Evolutionary conservation across 2,888 invertebrate species (phyloP), one percentile per base, ranked within the genome.

Genomic region (Syritta pipiens): DNA sequence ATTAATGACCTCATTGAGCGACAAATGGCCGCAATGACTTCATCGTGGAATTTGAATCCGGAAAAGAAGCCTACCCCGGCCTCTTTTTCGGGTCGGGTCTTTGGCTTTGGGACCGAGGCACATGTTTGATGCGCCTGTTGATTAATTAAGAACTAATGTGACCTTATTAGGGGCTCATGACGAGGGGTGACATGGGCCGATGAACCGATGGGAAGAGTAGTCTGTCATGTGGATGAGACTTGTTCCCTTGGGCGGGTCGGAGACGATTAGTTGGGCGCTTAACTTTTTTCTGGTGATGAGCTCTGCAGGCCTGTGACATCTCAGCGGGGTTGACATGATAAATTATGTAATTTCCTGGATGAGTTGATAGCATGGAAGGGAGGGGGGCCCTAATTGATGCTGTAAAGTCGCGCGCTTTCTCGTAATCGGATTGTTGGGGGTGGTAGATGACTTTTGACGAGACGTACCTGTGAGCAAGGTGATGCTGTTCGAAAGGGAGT

Each of bases 81-180:
- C n/a, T n/a, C n/a, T n/a, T n/a, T n/a, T n/a, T n/a, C n/a, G n/a
- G n/a, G n/a, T n/a, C n/a, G n/a, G n/a, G n/a, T n/a, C n/a, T n/a
- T n/a, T 35, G 59, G 35, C 42, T 26, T 46, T 37, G 7, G 28
- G 68, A 32, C 28, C 22, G 37, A 65, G 57, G 28, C 42, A 59
- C 30, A 46, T 53, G 65, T 59, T n/a, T 77, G 53, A 77, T 72
- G 59, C 37, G 63, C 59, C 65, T 65, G 71, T 72, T 65, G 71
- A 77, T 77, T 71, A 71, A 77, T 77, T 77, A 60, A 77, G 57
- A 77, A 65, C 77, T 71, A 48, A 68, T 71, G 71, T 77, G 77
- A 72, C 72, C 77, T 65, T 71, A 55, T 71, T 53, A 40, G 65
- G n/a, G n/a, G 51, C 10, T 6, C 44, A 30, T 35, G 60, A 71